Conservation (phyloP, 2,888 invertebrate species). For the Anodontia alba region DNA sequence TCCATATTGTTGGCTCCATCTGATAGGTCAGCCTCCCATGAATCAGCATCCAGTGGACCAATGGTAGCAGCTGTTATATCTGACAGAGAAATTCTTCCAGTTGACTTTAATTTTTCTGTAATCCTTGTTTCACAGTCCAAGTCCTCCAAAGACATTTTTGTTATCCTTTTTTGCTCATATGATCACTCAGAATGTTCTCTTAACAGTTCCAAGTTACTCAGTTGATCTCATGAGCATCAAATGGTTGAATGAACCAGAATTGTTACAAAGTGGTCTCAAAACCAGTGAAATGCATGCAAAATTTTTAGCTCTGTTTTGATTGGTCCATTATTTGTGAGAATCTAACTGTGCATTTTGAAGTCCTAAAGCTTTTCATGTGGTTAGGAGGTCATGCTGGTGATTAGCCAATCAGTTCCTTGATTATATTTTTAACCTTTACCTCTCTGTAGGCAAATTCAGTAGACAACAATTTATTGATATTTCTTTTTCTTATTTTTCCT, state of each 20-base stretch:
- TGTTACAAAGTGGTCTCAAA: not conserved
- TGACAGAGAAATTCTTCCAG: slow-evolving; percentile 44
- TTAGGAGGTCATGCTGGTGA: no score
- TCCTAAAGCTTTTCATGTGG: no score
- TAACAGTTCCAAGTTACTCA: not conserved
- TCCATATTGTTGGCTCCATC: not conserved
- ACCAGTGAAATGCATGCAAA: not conserved
- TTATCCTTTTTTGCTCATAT: not conserved
- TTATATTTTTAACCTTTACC: no score
- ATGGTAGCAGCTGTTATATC: slow-evolving; percentile 59
- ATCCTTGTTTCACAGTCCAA: not conserved
- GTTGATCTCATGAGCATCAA: not conserved
- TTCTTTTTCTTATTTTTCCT: no score
- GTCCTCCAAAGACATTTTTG: not conserved
- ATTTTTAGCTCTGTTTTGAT: not conserved
- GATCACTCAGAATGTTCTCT: slow-evolving; percentile 4
- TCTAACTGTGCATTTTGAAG: not conserved
- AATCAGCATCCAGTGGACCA: slow-evolving; percentile 39
- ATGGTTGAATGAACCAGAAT: not conserved
- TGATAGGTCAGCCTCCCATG: slow-evolving; percentile 9
- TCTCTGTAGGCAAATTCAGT: no score
- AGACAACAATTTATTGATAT: no score
- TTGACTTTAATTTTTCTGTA: slow-evolving; percentile 3
- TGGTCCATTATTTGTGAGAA: not conserved
- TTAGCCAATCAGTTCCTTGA: no score